Conservation (phyloP, 2,797 vertebrate species). For the Gymnopithys bicolor region DNA sequence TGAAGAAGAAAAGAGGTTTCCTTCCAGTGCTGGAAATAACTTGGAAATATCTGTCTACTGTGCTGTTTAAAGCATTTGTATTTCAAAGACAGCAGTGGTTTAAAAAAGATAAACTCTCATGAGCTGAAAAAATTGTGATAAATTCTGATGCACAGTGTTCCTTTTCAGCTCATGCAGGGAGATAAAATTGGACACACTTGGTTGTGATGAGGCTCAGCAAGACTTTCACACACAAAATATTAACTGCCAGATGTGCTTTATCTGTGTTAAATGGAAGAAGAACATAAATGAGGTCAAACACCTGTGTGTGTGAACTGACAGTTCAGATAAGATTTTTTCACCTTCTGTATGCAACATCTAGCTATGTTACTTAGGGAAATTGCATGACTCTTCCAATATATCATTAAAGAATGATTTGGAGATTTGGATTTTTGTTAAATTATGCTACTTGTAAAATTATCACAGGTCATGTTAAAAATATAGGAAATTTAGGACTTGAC, state of each 20-base stretch:
- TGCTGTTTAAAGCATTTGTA: neutral
- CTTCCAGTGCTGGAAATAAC: neutral
- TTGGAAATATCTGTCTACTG: neutral
- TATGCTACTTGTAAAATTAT: neutral
- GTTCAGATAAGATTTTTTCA: neutral
- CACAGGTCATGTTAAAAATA: neutral
- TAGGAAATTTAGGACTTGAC: neutral
- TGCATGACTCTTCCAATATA: neutral
- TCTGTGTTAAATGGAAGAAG: neutral
- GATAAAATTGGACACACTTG: neutral
- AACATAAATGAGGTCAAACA: slow-evolving; percentile 24
- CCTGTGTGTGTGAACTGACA: neutral
- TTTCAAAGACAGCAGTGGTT: neutral
- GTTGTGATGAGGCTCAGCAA: neutral
- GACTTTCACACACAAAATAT: slow-evolving; percentile 9
- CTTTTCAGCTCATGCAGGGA: neutral
- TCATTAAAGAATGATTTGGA: neutral
- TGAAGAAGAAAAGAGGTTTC: neutral
- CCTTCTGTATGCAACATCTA: neutral
- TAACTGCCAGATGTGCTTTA: slow-evolving; percentile 27
- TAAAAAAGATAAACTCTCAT: neutral
- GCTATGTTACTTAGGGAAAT: neutral
- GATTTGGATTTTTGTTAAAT: neutral
- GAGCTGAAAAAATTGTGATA: neutral
- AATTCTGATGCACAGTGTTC: neutral